phyloP scores from a whole-genome alignment of 2,113 vertebrate species.

The Pteruthius melanotis region DNA sequence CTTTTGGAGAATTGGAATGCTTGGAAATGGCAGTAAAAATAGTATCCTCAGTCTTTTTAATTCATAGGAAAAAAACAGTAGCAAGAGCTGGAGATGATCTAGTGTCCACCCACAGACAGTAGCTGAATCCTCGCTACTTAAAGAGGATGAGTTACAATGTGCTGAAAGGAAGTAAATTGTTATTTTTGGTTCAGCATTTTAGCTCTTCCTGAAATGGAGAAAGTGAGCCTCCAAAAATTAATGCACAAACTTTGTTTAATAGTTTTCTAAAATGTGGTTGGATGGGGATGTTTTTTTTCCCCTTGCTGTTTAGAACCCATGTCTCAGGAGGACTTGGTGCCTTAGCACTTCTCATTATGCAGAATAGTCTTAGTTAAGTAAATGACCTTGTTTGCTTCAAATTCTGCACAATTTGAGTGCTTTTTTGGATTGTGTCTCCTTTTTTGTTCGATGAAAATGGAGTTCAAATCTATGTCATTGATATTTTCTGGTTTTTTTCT shows the following conservation, averaged over 20 bases:
- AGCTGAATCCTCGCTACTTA: background rate
- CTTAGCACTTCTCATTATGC: background rate
- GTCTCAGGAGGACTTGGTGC: background rate
- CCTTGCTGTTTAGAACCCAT: background rate
- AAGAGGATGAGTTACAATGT: background rate
- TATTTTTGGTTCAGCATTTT: background rate
- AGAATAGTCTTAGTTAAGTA: background rate
- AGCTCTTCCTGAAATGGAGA: background rate
- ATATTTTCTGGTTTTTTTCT: background rate
- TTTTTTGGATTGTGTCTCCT: background rate
- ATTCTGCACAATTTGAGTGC: background rate
- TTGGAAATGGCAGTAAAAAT: background rate
- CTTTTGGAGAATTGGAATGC: background rate
- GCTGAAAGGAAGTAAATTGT: background rate
- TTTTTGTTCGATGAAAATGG: background rate
- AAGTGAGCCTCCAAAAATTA: background rate
- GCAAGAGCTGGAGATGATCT: background rate
- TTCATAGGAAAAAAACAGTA: background rate
- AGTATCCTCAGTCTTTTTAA: background rate
- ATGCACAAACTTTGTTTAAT: background rate
- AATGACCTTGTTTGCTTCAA: background rate
- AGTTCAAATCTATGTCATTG: background rate
- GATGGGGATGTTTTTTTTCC: accelerated
- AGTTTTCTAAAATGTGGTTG: background rate
- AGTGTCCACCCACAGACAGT: background rate